Percentiles rank a stretch among this genome's conserved stretches.
phyloP scores from a whole-genome alignment of 2,888 invertebrate species.

The Chrysopilus asiliformis region DNA sequence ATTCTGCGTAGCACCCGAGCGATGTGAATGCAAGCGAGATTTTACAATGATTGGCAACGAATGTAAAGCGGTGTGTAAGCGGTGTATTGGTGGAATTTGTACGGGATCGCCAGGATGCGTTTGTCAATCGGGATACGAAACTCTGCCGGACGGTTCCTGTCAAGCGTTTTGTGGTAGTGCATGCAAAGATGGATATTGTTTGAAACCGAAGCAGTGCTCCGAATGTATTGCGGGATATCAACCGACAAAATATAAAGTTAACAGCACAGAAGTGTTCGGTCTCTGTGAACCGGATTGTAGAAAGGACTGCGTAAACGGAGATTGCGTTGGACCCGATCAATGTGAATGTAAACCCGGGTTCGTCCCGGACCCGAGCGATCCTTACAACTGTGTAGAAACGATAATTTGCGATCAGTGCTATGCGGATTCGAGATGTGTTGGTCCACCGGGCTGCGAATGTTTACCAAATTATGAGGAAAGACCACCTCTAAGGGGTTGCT shows the following conservation, averaged over 20 bases:
- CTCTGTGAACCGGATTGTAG: conserved; percentile 25
- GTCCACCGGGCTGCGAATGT: not conserved
- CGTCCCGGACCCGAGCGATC: conserved; percentile 19
- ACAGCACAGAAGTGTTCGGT: conserved; percentile 25
- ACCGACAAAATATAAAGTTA: too few species aligned
- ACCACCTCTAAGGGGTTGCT: too few species aligned
- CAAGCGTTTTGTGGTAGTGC: conserved; percentile 29
- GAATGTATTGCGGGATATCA: conserved; percentile 54
- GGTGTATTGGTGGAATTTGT: too few species aligned
- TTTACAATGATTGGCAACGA: too few species aligned
- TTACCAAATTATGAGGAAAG: too few species aligned
- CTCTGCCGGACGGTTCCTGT: too few species aligned
- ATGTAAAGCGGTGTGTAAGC: too few species aligned
- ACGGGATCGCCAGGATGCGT: too few species aligned
- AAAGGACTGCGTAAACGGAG: conserved; percentile 20
- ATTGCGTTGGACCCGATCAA: conserved; percentile 21
- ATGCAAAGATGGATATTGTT: conserved; percentile 25
- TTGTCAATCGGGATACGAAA: conserved; percentile 16
- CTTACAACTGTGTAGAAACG: too few species aligned
- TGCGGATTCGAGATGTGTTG: too few species aligned
- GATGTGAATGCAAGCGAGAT: conserved; percentile 36
- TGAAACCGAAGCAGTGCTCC: conserved; percentile 49
- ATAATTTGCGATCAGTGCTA: too few species aligned
- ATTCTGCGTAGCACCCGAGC: conserved; percentile 6
- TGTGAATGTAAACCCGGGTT: conserved; percentile 27